Evolutionary conservation across 35 echinoderm and acorn worm genomes (phyloP).

Genomic region (Apostichopus japonicus): DNA sequence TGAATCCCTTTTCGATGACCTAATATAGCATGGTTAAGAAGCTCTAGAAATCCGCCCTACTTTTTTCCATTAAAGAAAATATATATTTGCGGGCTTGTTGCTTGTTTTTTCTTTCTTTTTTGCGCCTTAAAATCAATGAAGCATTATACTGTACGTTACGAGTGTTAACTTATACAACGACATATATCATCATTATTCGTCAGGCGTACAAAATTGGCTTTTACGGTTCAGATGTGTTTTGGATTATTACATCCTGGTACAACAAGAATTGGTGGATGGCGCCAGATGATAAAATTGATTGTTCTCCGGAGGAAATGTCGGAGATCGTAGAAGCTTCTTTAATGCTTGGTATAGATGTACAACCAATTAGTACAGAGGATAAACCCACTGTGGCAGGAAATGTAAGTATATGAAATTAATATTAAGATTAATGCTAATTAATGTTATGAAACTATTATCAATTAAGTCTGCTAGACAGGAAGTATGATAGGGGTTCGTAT

Average conservation of each 20-base stretch:
- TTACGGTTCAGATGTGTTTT: background rate
- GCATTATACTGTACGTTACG: too few species aligned
- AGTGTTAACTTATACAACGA: too few species aligned
- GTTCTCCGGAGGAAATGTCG: background rate
- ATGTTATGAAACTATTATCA: background rate
- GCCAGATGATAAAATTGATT: background rate
- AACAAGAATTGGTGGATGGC: background rate
- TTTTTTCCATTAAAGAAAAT: too few species aligned
- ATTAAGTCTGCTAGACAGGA: too few species aligned
- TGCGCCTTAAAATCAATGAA: too few species aligned
- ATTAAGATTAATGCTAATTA: background rate
- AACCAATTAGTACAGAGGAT: background rate
- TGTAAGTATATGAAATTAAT: background rate
- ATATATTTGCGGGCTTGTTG: too few species aligned
- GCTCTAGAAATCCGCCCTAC: too few species aligned
- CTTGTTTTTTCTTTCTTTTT: too few species aligned
- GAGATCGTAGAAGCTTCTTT: background rate
- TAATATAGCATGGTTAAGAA: too few species aligned
- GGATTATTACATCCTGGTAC: background rate
- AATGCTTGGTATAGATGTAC: background rate
- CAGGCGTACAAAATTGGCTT: constrained; percentile 27
- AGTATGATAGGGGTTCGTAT: too few species aligned
- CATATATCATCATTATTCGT: background rate
- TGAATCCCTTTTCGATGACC: too few species aligned
- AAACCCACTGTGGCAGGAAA: background rate